Conservation (phyloP, 2,888 invertebrate genomes). For the Lampropteryx suffumata region DNA sequence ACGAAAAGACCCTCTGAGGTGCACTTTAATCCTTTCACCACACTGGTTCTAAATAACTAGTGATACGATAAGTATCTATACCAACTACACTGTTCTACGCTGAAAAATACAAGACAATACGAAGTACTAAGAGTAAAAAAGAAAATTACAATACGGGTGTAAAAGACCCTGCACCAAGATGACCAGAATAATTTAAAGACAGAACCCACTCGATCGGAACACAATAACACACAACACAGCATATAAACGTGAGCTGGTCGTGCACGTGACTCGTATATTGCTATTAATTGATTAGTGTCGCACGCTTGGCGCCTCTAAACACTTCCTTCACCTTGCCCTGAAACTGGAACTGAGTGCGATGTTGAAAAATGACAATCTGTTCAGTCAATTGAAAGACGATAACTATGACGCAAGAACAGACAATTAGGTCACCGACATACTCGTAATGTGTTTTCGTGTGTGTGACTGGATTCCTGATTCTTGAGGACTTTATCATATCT, state of each 20-base stretch:
- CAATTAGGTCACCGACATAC: neutral
- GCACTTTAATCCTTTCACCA: no score
- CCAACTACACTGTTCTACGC: no score
- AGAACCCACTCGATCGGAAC: neutral
- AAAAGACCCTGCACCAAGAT: no score
- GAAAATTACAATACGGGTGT: no score
- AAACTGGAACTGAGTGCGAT: slow-evolving; percentile 5
- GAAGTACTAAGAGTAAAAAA: neutral
- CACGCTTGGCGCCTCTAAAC: slow-evolving; percentile 45
- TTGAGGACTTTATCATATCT: no score
- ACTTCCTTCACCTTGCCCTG: slow-evolving; percentile 31
- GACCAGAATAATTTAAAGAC: neutral
- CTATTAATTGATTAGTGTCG: slow-evolving; percentile 67
- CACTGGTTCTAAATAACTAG: no score
- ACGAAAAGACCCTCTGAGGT: no score
- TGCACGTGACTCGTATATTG: slow-evolving; percentile 51
- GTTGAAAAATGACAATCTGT: slow-evolving; percentile 5
- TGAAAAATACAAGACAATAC: neutral
- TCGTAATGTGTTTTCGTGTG: no score
- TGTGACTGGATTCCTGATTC: no score
- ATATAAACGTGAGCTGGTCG: slow-evolving; percentile 42
- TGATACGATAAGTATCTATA: no score
- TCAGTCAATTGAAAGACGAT: slow-evolving; percentile 4
- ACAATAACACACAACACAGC: neutral
- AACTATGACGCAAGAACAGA: neutral